These are phyloP conservation scores for Catocala nupta DNA, from an alignment of 2,888 invertebrate species.

Conservation along the genomic window DNA sequence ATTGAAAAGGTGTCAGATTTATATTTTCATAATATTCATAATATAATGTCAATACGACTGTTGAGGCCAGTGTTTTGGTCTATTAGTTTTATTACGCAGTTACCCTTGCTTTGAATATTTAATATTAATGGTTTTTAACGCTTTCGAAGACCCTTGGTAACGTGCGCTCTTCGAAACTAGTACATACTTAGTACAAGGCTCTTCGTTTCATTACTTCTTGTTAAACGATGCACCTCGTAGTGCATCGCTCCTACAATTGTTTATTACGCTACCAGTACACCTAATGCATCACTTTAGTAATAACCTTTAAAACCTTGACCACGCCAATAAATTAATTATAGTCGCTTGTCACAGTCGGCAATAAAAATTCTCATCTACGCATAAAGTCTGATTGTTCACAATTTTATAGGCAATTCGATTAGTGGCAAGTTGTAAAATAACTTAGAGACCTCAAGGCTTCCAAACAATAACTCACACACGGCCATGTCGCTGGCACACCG, in stretches of 20 bases:
- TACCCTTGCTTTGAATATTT: slow-evolving; percentile 78
- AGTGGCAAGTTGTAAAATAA: slow-evolving; percentile 77
- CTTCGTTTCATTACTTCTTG: slow-evolving; percentile 38
- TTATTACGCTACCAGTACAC: slow-evolving; percentile 31
- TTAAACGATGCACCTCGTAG: slow-evolving; percentile 34
- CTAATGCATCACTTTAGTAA: slow-evolving; percentile 48
- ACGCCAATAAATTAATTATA: slow-evolving; percentile 73
- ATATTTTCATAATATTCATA: slow-evolving; percentile 76
- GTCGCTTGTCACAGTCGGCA: slow-evolving; percentile 62
- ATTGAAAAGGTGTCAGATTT: slow-evolving; percentile 77
- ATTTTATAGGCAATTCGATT: slow-evolving; percentile 79
- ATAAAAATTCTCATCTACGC: slow-evolving; percentile 72
- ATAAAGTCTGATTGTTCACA: slow-evolving; percentile 77
- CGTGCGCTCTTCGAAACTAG: slow-evolving; percentile 48
- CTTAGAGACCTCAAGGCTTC: slow-evolving; percentile 70
- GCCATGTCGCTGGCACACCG: slow-evolving; percentile 54
- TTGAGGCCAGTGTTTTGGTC: slow-evolving; percentile 77
- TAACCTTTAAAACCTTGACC: slow-evolving; percentile 71
- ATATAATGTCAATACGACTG: slow-evolving; percentile 72
- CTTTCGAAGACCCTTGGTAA: slow-evolving; percentile 72
- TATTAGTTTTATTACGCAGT: slow-evolving; percentile 82
- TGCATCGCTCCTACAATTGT: slow-evolving; percentile 35
- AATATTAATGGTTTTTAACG: slow-evolving; percentile 62
- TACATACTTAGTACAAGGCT: slow-evolving; percentile 50
- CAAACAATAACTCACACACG: slow-evolving; percentile 66